Percentiles rank a stretch among this genome's conserved stretches.
phyloP scores from a whole-genome alignment of 30 jellyfish, hydroid and myxozoan genomes.

The Aurelia aurita complex sp. Pacific region DNA sequence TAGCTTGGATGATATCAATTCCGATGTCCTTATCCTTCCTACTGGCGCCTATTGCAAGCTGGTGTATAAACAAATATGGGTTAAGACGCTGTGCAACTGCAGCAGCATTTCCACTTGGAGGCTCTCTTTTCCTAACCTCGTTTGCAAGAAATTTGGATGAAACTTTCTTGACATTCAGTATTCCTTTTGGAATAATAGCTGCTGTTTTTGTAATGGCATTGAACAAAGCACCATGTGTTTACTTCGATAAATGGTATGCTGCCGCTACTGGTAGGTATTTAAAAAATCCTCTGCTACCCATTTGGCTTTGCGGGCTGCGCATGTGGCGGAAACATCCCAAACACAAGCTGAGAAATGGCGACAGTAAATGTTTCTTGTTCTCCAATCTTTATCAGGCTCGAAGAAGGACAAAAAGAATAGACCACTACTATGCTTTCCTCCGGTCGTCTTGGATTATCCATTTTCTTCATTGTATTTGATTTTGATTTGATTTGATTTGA shows the following conservation, averaged over 20 bases:
- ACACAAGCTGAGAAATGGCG: neutral
- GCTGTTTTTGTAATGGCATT: constrained; percentile 25
- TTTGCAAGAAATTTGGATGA: constrained; percentile 19
- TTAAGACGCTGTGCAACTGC: constrained; percentile 22
- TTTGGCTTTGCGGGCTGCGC: neutral
- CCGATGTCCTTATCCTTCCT: constrained; percentile 24
- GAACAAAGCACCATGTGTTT: constrained; percentile 6
- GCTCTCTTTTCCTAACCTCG: constrained; percentile 48
- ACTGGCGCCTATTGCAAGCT: constrained; percentile 36
- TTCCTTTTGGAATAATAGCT: constrained; percentile 43
- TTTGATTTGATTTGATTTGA: no score
- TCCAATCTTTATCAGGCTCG: no score
- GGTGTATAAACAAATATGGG: constrained; percentile 23
- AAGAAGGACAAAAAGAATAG: no score
- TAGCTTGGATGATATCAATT: constrained; percentile 60
- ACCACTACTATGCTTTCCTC: no score
- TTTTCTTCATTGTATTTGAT: no score
- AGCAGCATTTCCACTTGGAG: constrained; percentile 39
- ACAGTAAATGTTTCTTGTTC: neutral
- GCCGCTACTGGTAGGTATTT: constrained; percentile 31
- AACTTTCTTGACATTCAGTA: constrained; percentile 45
- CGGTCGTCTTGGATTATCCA: no score
- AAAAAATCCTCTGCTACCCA: neutral
- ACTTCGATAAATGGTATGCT: constrained; percentile 43
- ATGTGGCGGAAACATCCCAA: no score